A percentile compares a stretch with the other conserved stretches of the same genome.
phyloP scores from a whole-genome alignment of 2,888 invertebrate genomes.

The Clivina fossor region DNA sequence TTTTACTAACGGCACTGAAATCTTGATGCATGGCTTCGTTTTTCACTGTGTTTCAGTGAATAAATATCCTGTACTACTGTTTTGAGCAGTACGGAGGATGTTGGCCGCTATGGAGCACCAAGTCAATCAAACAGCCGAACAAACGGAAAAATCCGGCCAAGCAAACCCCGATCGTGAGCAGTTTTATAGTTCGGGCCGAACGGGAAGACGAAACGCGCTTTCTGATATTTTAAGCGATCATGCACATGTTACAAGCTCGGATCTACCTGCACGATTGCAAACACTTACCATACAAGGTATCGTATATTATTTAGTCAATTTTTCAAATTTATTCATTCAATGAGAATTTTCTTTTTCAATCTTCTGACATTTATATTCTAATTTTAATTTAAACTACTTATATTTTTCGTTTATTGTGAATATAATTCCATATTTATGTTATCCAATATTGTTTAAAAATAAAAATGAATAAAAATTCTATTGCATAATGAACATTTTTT shows the following conservation, averaged over 20 bases:
- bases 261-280: conserved; percentile 74
- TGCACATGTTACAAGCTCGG: conserved; percentile 71
- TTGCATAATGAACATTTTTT: too few species aligned
- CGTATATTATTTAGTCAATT: background rate
- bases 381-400: too few species aligned
- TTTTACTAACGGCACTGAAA: conserved; percentile 28
- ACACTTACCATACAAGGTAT: conserved; percentile 66
- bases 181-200: conserved; percentile 82
- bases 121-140: conserved; percentile 43
- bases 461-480: too few species aligned
- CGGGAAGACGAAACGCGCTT: conserved; percentile 85
- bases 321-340: too few species aligned
- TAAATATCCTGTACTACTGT: conserved; percentile 30
- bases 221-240: conserved; percentile 79
- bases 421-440: too few species aligned
- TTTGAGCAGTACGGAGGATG: conserved; percentile 59
- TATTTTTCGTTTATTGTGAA: too few species aligned
- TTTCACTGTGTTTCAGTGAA: conserved; percentile 30
- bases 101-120: conserved; percentile 61
- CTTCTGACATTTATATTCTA: too few species aligned
- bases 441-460: too few species aligned
- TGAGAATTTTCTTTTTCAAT: too few species aligned
- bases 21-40: conserved; percentile 33
- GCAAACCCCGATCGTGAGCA: conserved; percentile 55
- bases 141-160: conserved; percentile 46